Base-by-base conservation (phyloP, 2,113 vertebrate genomes). In the Atlantisia rogersi region DNA sequence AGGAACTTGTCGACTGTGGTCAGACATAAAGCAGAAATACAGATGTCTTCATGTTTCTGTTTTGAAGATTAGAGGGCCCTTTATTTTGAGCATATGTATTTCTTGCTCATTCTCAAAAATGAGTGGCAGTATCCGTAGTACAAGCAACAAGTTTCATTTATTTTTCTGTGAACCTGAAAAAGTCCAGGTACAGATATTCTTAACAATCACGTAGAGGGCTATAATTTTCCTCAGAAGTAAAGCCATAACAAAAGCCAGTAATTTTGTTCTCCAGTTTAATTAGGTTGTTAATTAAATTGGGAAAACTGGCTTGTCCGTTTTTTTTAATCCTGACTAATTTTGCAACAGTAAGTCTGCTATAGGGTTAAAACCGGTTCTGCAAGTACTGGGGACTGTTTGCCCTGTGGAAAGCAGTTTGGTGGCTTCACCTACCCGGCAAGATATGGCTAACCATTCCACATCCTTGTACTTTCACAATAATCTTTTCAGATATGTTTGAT, bases 271-370 rank as follows among this genome's bases (percentile, higher is more conserved):
- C 17, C 29, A 28, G 11, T 58, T 65, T 88, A 83, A 55, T 90
- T 92, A 62, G 18, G 48, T 60, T 70, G 50, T 82, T 94, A 90
- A 74, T 93, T 95, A 63, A 81, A 86, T 64, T 60, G 68, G 32
- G 29, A 88, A 86, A 86, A 80, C 55, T 60, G 44, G 21, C 40
- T 68, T 71, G 24, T 78, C 39, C 32, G 16, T 90, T 81, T 87
- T 80, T 87, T 56, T 31, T 59, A 84, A 62, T 81, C 12, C 39
- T 26, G 8, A 52, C 9, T 60, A 37, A n/a, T 81, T 87, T 85
- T 85, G 48, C 39, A 55, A 12, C 22, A 67, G 9, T 46, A 75
- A 46, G 9, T n/a, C 26, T 20, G 5, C 20, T 44, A 21, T 46
- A 37, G 29, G 9, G 15, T 81, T 74, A 74, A 88, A 95, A 77